These are phyloP conservation scores for Caenorhabditis wallacei DNA, from an alignment of 2,888 invertebrate genomes.

Conservation along the genomic window DNA sequence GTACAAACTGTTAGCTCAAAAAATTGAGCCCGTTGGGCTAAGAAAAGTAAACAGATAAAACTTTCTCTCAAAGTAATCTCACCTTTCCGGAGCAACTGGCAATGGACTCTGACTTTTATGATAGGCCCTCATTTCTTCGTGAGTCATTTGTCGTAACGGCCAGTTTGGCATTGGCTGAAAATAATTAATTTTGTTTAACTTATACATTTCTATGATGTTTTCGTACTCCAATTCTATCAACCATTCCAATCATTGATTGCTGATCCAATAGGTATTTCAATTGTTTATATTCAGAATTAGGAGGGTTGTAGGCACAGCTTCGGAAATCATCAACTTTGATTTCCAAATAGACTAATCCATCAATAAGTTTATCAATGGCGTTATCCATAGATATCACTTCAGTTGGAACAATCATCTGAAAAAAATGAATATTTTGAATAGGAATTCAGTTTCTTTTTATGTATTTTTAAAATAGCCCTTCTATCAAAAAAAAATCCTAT, in stretches of 20 bases:
- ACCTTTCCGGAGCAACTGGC: constrained; percentile 46
- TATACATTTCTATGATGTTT: background rate
- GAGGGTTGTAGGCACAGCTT: constrained; percentile 66
- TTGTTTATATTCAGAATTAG: constrained; percentile 31
- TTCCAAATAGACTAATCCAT: constrained; percentile 70
- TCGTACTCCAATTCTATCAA: constrained; percentile 62
- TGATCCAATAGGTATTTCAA: constrained; percentile 34
- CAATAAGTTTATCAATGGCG: constrained; percentile 60
- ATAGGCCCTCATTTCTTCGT: constrained; percentile 40
- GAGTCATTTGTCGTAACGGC: constrained; percentile 40
- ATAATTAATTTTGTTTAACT: background rate
- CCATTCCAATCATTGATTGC: constrained; percentile 48
- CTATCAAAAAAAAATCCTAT: background rate
- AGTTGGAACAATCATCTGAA: constrained; percentile 39
- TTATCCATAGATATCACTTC: constrained; percentile 50
- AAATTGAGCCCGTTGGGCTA: background rate
- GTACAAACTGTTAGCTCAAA: no score
- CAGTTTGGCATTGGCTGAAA: constrained; percentile 67
- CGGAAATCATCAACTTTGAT: constrained; percentile 69
- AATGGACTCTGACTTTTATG: constrained; percentile 10
- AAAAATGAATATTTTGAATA: no score
- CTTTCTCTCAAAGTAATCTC: background rate
- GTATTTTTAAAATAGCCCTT: no score
- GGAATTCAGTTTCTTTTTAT: no score
- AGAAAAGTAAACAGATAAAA: no score